Conservation (phyloP, 2,797 vertebrate species). For the Tangara arthus region DNA sequence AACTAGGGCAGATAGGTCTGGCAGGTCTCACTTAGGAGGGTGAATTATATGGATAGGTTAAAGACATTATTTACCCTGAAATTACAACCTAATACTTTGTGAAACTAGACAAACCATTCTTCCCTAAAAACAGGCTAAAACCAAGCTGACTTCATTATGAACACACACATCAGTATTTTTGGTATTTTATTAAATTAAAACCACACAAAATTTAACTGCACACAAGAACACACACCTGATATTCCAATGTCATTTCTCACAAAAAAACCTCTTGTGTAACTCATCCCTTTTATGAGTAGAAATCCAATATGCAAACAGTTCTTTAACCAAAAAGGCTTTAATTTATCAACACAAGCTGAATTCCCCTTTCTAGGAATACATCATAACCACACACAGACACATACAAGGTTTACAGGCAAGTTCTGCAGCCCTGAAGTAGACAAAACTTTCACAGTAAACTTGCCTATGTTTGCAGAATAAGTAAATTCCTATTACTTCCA, state of each 20-base stretch:
- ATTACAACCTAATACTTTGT: not conserved
- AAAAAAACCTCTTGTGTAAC: conserved; percentile 25
- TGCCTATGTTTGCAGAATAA: conserved; percentile 6
- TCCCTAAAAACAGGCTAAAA: not conserved
- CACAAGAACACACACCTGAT: conserved; percentile 44
- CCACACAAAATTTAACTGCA: conserved; percentile 42
- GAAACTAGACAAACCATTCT: not conserved
- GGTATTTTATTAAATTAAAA: conserved; percentile 68
- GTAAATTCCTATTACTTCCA: conserved; percentile 25
- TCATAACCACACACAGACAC: conserved; percentile 48
- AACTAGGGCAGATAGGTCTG: not conserved
- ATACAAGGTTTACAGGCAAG: conserved; percentile 38
- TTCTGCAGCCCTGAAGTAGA: conserved; percentile 21
- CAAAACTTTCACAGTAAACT: conserved; percentile 27
- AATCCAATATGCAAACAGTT: conserved; percentile 61
- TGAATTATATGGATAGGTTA: not conserved
- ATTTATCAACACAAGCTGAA: conserved; percentile 54
- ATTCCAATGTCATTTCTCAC: conserved; percentile 19
- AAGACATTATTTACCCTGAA: not conserved
- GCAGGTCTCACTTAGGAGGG: not conserved
- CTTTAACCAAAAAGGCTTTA: conserved; percentile 46
- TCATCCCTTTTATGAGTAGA: conserved; percentile 36
- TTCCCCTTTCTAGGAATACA: conserved; percentile 51
- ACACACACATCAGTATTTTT: not conserved
- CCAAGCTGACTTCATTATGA: not conserved